Base-by-base conservation (phyloP, 2,888 invertebrate species). In the Ormyrus labotus region DNA sequence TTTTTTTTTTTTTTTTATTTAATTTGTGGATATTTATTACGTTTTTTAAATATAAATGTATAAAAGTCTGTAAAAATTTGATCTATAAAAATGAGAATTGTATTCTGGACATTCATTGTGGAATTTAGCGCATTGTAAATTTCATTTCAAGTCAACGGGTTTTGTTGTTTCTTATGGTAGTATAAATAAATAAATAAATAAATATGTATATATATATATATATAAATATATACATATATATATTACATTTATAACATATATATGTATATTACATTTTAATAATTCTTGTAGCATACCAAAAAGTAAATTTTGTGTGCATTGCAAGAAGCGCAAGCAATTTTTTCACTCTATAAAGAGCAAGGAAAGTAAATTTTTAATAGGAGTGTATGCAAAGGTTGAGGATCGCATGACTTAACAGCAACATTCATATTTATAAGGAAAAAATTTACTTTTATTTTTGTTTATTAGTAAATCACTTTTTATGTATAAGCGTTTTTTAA, bases 231-330 rank as follows among this genome's bases (percentile, higher is more conserved):
- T 34, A 34, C 3, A 34, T 34, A 34, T 34, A 34, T 67, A 72
- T 34, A 53, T 58, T 53, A 45, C 6, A 51, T 67, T 65, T 57
- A 55, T 19, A 73, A 45, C 57, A 69, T 69, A 58, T 69, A 19
- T 19, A 57, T 48, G 10, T 65, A 57, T 57, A 58, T 70, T 10
- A 13, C 51, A 11, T 13, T 10, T 50, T 57, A 57, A 64, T 47
- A 50, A 8, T 67, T 65, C 48, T 47, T 45, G 61, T 72, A 48
- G 55, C 57, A 61, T 45, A 72, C 55, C n/a, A 63, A 57, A 65
- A 80, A 64, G 6, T 76, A 72, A 73, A 72, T 71, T 63, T 81
- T 69, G 77, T 81, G 77, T 81, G 60, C 77, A 67, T 73, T 77
- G 77, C 63, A 63, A 65, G 48, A 81, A 81, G 81, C 81, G 63